These are phyloP conservation scores for Todus mexicanus DNA, from an alignment of 2,797 vertebrate species.

Conservation along the genomic window DNA sequence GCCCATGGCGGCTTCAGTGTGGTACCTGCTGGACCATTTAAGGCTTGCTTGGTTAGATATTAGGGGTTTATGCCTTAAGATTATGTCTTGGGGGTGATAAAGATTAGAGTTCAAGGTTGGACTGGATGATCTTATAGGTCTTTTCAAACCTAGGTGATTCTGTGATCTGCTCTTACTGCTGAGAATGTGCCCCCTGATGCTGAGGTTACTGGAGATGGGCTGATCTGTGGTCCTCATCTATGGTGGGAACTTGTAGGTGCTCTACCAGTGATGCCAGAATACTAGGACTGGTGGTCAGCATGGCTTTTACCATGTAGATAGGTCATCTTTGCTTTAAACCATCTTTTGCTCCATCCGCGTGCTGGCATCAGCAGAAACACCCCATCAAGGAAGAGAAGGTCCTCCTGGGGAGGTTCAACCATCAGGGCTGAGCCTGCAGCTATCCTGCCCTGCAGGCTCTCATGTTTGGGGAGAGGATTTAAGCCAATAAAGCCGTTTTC, in stretches of 20 bases:
- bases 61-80: too few relatives aligned
- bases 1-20: not conserved
- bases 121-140: too few relatives aligned
- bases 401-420: accelerated
- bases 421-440: not conserved
- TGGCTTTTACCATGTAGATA: not conserved
- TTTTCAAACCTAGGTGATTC: too few relatives aligned
- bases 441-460: not conserved
- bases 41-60: not conserved
- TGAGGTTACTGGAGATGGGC: not conserved
- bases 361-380: not conserved
- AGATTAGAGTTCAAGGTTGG: too few relatives aligned
- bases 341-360: accelerated
- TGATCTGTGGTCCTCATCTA: not conserved
- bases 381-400: not conserved
- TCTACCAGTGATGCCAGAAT: not conserved
- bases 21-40: not conserved
- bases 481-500: not conserved
- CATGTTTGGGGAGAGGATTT: not conserved
- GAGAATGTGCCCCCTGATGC: not conserved
- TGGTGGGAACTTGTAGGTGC: not conserved
- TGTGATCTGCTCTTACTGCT: too few relatives aligned
- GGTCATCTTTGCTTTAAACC: not conserved
- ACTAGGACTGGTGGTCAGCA: not conserved
- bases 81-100: too few relatives aligned